phyloP scores from a whole-genome alignment of 2,888 invertebrate species.

The Patella depressa region DNA sequence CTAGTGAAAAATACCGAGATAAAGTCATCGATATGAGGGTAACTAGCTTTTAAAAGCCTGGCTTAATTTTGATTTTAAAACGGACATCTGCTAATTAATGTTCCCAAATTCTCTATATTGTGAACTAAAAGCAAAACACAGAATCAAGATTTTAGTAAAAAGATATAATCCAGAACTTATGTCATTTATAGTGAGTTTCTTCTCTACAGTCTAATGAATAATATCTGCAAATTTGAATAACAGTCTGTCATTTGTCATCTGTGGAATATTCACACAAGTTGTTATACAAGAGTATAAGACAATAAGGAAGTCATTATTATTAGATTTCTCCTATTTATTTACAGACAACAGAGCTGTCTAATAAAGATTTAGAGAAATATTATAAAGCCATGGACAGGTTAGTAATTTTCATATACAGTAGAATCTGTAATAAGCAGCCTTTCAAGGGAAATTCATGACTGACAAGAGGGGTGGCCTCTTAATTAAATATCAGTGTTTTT shows the following conservation, averaged over 20 bases:
- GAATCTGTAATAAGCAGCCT: constrained; percentile 5
- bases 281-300: not conserved
- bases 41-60: constrained; percentile 5
- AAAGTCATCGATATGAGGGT: constrained; percentile 77
- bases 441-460: not conserved
- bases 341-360: constrained; percentile 76
- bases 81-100: no score
- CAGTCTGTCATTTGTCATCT: not conserved
- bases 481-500: not conserved
- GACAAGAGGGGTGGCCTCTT: not conserved
- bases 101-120: no score
- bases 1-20: constrained; percentile 79
- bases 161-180: no score
- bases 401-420: no score
- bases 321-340: constrained; percentile 31
- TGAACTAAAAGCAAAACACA: no score
- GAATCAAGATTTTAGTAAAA: no score
- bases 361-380: constrained; percentile 85
- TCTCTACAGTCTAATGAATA: no score
- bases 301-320: not conserved
- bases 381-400: constrained; percentile 82
- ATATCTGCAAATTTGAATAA: no score
- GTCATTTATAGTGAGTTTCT: no score
- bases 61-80: no score
- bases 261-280: not conserved